A percentile compares a stretch with the other conserved stretches of the same genome.
Evolutionary conservation across 2,113 vertebrate genomes (phyloP).

Genomic region (Cochlearius cochlearius): DNA sequence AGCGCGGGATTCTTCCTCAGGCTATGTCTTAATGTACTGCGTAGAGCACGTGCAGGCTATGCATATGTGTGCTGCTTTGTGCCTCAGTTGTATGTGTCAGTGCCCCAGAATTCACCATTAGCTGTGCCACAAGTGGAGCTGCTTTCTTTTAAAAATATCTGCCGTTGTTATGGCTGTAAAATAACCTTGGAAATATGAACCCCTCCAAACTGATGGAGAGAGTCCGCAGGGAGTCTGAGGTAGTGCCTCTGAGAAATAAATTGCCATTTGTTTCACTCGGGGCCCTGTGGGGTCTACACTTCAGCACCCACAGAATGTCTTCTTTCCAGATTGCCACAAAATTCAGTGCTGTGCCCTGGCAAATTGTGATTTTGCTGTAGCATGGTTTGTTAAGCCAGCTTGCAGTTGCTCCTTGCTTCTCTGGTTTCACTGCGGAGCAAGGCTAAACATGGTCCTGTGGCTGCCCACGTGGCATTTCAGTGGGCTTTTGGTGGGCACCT

Average conservation of each 20-base stretch:
- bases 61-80: neutral
- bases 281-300: neutral
- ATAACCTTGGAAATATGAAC: neutral
- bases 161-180: neutral
- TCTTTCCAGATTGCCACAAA: neutral
- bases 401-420: neutral
- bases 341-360: neutral
- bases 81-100: neutral
- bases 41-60: neutral
- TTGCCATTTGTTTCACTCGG: neutral
- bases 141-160: neutral
- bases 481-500: neutral
- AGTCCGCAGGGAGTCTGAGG: neutral
- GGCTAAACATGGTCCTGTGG: accelerated
- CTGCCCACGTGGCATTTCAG: neutral
- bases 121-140: neutral
- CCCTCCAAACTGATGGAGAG: neutral
- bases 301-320: neutral
- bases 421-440: neutral
- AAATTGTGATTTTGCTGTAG: neutral
- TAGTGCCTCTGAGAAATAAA: neutral
- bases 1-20: neutral
- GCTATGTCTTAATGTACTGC: neutral
- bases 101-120: neutral
- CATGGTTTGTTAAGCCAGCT: neutral